Percentiles rank a stretch among this genome's conserved stretches.
These are phyloP conservation scores for Haliclystus octoradiatus DNA, from an alignment of 30 jellyfish, hydroid and myxozoan genomes.

Conservation along the genomic window DNA sequence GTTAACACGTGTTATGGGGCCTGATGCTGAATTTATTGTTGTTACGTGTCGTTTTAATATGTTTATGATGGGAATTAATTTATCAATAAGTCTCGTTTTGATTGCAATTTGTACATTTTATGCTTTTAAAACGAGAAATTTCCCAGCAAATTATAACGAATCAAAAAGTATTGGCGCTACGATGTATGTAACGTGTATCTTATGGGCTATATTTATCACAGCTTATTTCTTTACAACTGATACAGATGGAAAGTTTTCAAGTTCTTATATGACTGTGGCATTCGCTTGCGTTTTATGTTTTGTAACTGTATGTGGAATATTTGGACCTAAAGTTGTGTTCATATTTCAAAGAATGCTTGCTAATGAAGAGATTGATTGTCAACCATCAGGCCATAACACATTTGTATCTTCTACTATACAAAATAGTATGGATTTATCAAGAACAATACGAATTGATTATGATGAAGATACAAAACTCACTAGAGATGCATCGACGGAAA, in stretches of 20 bases:
- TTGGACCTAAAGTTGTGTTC: slow-evolving; percentile 12
- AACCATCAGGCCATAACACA: neutral
- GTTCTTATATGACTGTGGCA: slow-evolving; percentile 5
- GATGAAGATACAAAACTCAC: neutral
- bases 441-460: neutral
- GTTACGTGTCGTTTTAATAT: neutral
- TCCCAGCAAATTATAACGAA: neutral
- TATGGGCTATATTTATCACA: neutral
- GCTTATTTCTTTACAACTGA: neutral
- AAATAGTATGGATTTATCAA: neutral
- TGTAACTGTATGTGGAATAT: slow-evolving; percentile 4
- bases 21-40: neutral
- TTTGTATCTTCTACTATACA: neutral
- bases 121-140: neutral
- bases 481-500: neutral
- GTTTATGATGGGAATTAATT: neutral
- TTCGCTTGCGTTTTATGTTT: slow-evolving; percentile 6
- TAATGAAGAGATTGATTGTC: neutral
- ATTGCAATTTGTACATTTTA: neutral
- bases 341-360: neutral
- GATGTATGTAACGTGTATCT: neutral
- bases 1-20: neutral
- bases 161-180: neutral
- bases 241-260: neutral
- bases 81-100: neutral